Evolutionary conservation across 92 coral and sea anemone genomes (phyloP).

Genomic region (Ricordea florida): DNA sequence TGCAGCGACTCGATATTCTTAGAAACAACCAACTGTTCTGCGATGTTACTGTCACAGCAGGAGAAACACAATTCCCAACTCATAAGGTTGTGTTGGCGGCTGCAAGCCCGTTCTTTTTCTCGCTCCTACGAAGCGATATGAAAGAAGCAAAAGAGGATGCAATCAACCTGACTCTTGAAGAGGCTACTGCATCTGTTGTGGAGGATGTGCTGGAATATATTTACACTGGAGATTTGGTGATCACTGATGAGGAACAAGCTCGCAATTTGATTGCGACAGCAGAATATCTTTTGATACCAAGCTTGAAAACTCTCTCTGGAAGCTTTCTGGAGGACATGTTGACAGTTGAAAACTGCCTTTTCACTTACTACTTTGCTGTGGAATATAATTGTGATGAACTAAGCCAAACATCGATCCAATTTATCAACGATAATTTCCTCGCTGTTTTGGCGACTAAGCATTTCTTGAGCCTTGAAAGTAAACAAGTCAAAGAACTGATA

Average conservation of each 20-base stretch:
- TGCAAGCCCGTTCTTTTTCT: constrained; percentile 23
- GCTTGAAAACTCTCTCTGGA: constrained; percentile 17
- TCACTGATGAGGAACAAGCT: constrained; percentile 21
- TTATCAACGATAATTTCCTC: constrained; percentile 12
- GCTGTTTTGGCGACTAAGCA: constrained; percentile 26
- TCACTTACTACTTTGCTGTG: constrained; percentile 19
- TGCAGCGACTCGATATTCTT: no score
- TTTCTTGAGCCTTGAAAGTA: background rate
- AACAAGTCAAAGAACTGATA: constrained; percentile 31
- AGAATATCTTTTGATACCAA: constrained; percentile 2
- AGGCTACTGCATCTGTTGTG: background rate
- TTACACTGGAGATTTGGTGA: constrained; percentile 10
- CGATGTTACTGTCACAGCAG: background rate
- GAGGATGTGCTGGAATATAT: background rate
- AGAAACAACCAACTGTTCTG: no score
- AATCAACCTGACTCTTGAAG: no score
- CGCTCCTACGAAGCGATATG: constrained; percentile 23
- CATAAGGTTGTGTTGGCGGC: constrained; percentile 14
- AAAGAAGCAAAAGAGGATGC: no score
- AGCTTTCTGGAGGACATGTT: constrained; percentile 9
- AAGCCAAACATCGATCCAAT: constrained; percentile 9
- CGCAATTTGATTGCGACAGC: background rate
- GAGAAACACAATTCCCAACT: background rate
- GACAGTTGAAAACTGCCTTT: constrained; percentile 15
- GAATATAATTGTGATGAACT: constrained; percentile 18